Evolutionary conservation across 2,797 vertebrate genomes (phyloP).

Genomic region (Eleutherodactylus coqui): DNA sequence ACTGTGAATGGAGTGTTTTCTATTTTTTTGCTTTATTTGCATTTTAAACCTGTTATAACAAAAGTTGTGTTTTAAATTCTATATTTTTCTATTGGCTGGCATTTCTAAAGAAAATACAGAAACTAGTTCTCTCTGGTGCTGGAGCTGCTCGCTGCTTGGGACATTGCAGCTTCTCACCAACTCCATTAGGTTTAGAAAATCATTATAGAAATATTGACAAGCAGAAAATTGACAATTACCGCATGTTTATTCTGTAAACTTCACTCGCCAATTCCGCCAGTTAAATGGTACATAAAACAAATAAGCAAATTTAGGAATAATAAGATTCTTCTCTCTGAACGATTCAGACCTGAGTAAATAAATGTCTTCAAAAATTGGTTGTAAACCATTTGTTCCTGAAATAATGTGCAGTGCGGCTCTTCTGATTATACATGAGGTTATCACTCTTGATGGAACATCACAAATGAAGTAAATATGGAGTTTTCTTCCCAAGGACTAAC

Average conservation of each 20-base stretch:
- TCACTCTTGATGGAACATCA: background rate
- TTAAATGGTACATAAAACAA: conserved; percentile 50
- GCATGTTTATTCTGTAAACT: conserved; percentile 26
- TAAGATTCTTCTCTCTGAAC: conserved; percentile 24
- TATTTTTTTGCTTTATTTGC: no score
- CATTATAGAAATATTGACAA: conserved; percentile 27
- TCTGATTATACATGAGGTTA: background rate
- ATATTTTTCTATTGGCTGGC: no score
- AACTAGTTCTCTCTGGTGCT: background rate
- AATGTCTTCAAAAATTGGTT: conserved; percentile 15
- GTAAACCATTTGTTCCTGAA: background rate
- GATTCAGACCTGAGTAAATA: background rate
- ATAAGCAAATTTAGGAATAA: conserved; percentile 27
- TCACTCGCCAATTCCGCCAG: conserved; percentile 4
- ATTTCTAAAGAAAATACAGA: background rate
- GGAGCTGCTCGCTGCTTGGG: background rate
- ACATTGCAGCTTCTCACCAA: background rate
- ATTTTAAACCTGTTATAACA: no score
- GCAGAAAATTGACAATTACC: conserved; percentile 35
- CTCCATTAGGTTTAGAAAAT: conserved; percentile 20
- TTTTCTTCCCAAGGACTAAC: no score
- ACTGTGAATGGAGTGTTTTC: no score
- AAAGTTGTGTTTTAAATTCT: no score
- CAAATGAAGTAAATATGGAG: background rate
- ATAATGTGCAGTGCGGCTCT: background rate